Evolutionary conservation across 1,140 invertebrate species (phyloP), one percentile per base, ranked within the genome.

Genomic region (Amyelois transitella): DNA sequence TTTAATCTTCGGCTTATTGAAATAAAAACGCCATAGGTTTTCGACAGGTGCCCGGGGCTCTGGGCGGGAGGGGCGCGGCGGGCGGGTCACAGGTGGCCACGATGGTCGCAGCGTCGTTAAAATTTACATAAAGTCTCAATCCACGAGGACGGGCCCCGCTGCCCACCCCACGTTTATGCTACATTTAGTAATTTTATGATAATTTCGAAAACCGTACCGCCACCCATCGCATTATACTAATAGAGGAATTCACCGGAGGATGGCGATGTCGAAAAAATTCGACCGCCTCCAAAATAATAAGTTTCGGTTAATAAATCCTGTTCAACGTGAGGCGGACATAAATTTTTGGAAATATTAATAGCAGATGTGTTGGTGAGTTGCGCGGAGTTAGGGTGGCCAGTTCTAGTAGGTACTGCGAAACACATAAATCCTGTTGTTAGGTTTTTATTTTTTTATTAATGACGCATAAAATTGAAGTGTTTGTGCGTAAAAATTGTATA

Each of bases 131-230:
- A 87, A 87, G 82, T 86, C 82, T 86, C 84, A 84, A 86, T 88
- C 82, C 84, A 79, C 81, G 69, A 72, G 75, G 79, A 68, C 75
- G 77, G 62, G 69, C 75, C 68, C 63, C 72, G 65, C 77, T 83
- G 75, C 72, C 80, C 80, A 76, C 84, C 84, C 82, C 76, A 77
- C 84, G 77, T 86, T 84, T 80, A 87, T 84, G 84, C 84, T 86
- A 87, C 84, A 87, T 86, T 87, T 87, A 87, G 84, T 87, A 87
- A 87, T 87, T 87, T 87, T 87, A 87, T 86, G 84, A 87, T 87
- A 87, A 87, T 87, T 87, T 80, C 72, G 79, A 81, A 84, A 83
- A 84, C 84, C 70, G 72, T 77, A 77, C 81, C 75, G 69, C 81
- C 81, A 80, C 81, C 84, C 84, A 86, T 84, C 84, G 77, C 81